A percentile compares a stretch with the other conserved stretches of the same genome.
phyloP scores from a whole-genome alignment of 2,113 vertebrate genomes.

The Geothlypis trichas region DNA sequence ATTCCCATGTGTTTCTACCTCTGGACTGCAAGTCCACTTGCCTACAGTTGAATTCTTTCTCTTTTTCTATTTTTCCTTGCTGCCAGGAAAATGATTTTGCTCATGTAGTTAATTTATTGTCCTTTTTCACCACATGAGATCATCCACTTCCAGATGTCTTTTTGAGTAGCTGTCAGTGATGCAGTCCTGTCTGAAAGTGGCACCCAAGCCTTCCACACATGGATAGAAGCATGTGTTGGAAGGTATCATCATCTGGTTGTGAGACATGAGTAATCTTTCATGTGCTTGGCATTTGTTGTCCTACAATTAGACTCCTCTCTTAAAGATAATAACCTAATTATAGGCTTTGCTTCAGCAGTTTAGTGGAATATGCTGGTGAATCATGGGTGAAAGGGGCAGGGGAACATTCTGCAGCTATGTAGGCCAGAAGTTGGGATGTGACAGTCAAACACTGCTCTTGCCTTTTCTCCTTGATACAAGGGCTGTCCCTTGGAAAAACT shows the following conservation, averaged over 20 bases:
- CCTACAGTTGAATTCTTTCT: neutral
- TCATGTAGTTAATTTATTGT: slow-evolving; percentile 51
- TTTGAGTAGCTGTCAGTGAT: slow-evolving; percentile 45
- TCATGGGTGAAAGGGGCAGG: neutral
- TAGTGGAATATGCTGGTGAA: neutral
- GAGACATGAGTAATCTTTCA: neutral
- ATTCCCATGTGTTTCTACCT: slow-evolving; percentile 51
- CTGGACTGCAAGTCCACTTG: slow-evolving; percentile 11
- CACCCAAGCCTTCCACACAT: slow-evolving; percentile 4
- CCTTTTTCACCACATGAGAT: slow-evolving; percentile 37
- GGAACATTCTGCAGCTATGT: neutral
- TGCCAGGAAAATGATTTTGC: slow-evolving; percentile 25
- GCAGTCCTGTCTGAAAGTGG: slow-evolving; percentile 44
- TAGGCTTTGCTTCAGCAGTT: slow-evolving; percentile 26
- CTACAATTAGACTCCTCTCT: neutral
- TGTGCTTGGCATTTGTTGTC: slow-evolving; percentile 7
- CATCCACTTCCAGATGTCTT: slow-evolving; percentile 64
- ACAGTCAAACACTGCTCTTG: neutral
- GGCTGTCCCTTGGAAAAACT: neutral
- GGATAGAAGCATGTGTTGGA: neutral
- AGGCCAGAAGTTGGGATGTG: neutral
- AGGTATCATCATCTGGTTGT: neutral
- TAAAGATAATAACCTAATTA: slow-evolving; percentile 35
- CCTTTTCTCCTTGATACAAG: neutral
- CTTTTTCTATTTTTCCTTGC: neutral